Conservation (phyloP, 37 sponge, comb jelly and placozoan species). For the Beroe forskalii region DNA sequence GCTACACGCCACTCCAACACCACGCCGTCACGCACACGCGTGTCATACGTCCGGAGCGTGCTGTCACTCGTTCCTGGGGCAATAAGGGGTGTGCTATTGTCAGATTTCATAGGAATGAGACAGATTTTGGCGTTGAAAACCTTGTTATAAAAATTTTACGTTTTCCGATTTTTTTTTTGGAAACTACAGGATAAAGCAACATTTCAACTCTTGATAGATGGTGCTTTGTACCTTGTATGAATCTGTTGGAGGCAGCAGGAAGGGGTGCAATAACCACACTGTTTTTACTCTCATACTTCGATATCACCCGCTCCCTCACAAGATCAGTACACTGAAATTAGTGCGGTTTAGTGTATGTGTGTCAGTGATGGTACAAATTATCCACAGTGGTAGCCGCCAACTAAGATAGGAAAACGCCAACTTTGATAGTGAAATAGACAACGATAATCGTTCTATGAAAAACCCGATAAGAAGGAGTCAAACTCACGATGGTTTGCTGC, state of each 20-base stretch:
- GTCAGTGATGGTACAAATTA: too few relatives aligned
- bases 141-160: too few relatives aligned
- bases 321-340: conserved; percentile 46
- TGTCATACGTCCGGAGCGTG: conserved; percentile 9
- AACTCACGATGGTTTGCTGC: conserved; percentile 34
- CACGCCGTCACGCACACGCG: conserved; percentile 3
- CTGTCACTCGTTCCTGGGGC: conserved; percentile 15
- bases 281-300: conserved; percentile 51
- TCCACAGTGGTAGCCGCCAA: too few relatives aligned
- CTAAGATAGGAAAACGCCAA: too few relatives aligned
- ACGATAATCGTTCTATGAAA: too few relatives aligned
- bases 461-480: background rate
- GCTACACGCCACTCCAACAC: conserved; percentile 50
- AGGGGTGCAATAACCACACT: background rate
- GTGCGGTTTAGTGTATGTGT: too few relatives aligned
- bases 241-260: background rate
- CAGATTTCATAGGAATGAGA: too few relatives aligned
- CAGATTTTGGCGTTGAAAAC: too few relatives aligned
- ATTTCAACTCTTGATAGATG: too few relatives aligned
- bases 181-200: too few relatives aligned
- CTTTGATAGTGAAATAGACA: too few relatives aligned
- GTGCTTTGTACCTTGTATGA: conserved; percentile 63
- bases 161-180: too few relatives aligned
- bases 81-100: background rate
- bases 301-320: background rate